phyloP scores from a whole-genome alignment of 2,797 vertebrate species.

The Ctenosaura bakeri region DNA sequence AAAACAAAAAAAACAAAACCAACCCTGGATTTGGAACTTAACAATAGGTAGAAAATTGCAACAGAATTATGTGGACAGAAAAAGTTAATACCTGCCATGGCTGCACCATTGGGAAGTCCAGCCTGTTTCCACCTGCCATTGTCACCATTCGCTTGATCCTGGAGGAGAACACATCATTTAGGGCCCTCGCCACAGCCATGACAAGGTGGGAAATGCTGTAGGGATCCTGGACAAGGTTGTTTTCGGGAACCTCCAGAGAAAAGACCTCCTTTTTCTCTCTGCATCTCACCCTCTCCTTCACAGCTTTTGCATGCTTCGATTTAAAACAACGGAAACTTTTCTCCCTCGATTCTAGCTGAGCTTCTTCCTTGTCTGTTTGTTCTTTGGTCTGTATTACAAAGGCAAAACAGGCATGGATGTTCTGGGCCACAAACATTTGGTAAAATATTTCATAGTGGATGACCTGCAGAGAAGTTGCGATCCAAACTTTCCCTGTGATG shows the following conservation, averaged over 20 bases:
- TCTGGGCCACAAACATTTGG: fast-evolving
- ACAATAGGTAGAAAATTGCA: not conserved
- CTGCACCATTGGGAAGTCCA: not conserved
- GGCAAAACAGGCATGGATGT: not conserved
- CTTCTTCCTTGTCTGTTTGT: no score
- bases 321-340: not conserved
- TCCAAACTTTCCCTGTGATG: not conserved
- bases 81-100: conserved; percentile 21
- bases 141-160: not conserved
- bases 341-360: not conserved
- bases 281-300: not conserved
- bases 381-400: not conserved
- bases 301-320: not conserved
- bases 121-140: no score
- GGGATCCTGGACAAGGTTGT: not conserved
- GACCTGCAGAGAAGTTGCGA: not conserved
- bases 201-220: not conserved
- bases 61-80: no score
- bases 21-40: no score
- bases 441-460: not conserved
- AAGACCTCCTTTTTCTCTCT: not conserved
- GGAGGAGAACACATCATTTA: not conserved
- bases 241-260: not conserved
- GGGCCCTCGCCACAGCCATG: not conserved
- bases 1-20: no score